phyloP scores from a whole-genome alignment of 2,797 vertebrate species.

The Lates japonicus region DNA sequence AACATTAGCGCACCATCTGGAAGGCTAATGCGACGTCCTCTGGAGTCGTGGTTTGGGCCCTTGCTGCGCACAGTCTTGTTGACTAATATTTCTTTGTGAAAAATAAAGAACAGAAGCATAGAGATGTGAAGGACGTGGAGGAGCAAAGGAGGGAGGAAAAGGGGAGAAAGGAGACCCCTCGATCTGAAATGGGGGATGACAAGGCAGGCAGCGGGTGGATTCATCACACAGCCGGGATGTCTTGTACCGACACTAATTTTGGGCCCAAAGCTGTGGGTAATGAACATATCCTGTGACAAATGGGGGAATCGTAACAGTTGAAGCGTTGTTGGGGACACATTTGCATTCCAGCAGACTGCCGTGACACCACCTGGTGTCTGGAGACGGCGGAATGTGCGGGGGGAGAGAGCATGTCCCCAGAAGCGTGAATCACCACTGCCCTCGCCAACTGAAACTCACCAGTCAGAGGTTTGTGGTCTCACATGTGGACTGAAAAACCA shows the following conservation, averaged over 20 bases:
- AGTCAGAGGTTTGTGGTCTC: constrained; percentile 38
- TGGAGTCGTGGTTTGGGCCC: constrained; percentile 76
- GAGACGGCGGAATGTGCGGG: constrained; percentile 69
- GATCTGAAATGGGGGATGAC: constrained; percentile 73
- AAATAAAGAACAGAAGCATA: constrained; percentile 74
- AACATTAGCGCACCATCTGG: constrained; percentile 88
- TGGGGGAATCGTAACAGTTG: constrained; percentile 78
- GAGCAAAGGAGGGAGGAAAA: constrained; percentile 60
- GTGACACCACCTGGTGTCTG: constrained; percentile 87
- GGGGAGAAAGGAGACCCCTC: constrained; percentile 62
- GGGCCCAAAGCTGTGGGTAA: constrained; percentile 85
- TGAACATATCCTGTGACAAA: constrained; percentile 88
- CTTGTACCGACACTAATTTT: constrained; percentile 88
- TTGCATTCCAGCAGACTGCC: constrained; percentile 85
- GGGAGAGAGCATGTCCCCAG: constrained; percentile 62
- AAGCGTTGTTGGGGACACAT: constrained; percentile 81
- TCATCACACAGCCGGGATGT: constrained; percentile 83
- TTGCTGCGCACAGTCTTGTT: constrained; percentile 76
- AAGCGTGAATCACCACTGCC: constrained; percentile 58
- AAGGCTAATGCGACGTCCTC: constrained; percentile 83
- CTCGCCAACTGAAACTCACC: constrained; percentile 23
- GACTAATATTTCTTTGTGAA: constrained; percentile 84
- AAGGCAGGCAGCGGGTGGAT: constrained; percentile 78
- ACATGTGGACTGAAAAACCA: constrained; percentile 23
- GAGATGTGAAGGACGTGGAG: constrained; percentile 82